Evolutionary conservation across 2,888 invertebrate species (phyloP).

Genomic region (Hydropsyche betteni): DNA sequence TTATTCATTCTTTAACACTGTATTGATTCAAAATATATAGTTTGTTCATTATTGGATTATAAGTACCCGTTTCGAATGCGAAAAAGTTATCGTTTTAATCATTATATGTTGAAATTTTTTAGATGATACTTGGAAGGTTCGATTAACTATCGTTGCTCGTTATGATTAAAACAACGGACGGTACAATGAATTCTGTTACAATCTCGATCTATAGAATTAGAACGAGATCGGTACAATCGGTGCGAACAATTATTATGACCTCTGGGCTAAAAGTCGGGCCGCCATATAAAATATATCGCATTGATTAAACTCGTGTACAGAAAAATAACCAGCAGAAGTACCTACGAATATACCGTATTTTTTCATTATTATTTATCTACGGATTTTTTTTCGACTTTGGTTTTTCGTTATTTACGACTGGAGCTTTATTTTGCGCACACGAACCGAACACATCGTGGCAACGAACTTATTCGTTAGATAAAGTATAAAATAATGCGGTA

Average conservation of each 20-base stretch:
- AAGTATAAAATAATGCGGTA: neutral
- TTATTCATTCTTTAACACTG: constrained; percentile 48
- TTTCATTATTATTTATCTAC: constrained; percentile 28
- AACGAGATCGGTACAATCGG: constrained; percentile 23
- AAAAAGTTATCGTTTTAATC: neutral
- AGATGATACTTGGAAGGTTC: too few species aligned
- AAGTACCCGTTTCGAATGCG: neutral
- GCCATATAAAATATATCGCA: constrained; percentile 47
- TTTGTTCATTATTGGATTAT: constrained; percentile 43
- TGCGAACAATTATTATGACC: constrained; percentile 49
- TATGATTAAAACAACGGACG: constrained; percentile 29
- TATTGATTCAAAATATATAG: constrained; percentile 43
- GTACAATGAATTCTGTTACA: constrained; percentile 45
- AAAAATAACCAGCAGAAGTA: neutral
- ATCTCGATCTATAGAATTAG: constrained; percentile 44
- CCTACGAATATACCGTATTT: constrained; percentile 12
- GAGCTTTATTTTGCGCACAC: constrained; percentile 51
- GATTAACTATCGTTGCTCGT: neutral
- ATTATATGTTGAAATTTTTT: neutral
- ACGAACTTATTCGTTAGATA: constrained; percentile 16
- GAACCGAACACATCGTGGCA: constrained; percentile 43
- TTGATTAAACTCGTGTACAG: constrained; percentile 46
- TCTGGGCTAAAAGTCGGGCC: constrained; percentile 50
- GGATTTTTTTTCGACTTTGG: neutral
- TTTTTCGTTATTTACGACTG: constrained; percentile 49